Conservation (phyloP, 2,797 vertebrate genomes). For the Urosaurus nigricauda region DNA sequence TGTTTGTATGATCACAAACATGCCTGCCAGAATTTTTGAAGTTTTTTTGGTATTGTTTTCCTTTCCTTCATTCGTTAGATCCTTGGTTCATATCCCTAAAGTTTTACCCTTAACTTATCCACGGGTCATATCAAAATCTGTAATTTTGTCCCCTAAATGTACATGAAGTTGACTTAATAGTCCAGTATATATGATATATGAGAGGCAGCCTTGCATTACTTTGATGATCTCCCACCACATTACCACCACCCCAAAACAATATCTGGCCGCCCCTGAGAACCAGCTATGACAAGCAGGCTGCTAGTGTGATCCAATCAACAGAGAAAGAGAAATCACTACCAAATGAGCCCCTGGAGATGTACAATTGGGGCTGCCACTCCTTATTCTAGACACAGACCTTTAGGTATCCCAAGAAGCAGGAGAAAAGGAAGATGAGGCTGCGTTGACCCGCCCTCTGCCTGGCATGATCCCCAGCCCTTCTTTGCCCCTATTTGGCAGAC, state of each 20-base stretch:
- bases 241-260: too few relatives aligned
- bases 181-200: too few relatives aligned
- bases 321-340: neutral
- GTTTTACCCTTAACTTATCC: too few relatives aligned
- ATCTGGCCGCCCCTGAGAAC: neutral
- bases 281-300: neutral
- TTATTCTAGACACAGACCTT: neutral
- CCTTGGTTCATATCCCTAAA: too few relatives aligned
- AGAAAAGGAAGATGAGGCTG: too few relatives aligned
- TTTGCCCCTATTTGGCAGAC: neutral
- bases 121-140: too few relatives aligned
- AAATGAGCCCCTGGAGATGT: neutral
- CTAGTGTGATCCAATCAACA: neutral
- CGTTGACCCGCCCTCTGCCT: neutral
- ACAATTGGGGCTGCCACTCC: neutral
- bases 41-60: too few relatives aligned
- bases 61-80: too few relatives aligned
- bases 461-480: neutral
- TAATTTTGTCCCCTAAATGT: too few relatives aligned
- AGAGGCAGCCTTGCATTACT: neutral
- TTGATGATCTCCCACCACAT: neutral
- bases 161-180: too few relatives aligned
- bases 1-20: too few relatives aligned
- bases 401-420: neutral
- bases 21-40: too few relatives aligned